phyloP scores from a whole-genome alignment of 2,113 vertebrate species.

The Panthera uncia region DNA sequence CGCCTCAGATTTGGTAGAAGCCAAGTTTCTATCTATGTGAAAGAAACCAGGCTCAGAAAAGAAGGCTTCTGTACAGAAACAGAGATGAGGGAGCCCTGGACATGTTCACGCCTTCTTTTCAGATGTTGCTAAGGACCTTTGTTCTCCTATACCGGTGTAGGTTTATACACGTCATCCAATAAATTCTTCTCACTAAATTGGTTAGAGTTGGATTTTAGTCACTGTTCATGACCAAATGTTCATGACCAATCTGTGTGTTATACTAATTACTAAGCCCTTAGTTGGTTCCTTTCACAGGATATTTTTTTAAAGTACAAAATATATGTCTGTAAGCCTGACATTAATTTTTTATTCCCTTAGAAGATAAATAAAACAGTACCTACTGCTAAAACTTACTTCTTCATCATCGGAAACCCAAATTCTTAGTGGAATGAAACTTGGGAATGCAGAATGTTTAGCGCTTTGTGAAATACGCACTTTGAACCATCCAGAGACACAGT shows the following conservation, averaged over 20 bases:
- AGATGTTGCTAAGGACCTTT: neutral
- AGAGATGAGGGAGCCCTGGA: neutral
- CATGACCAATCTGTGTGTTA: neutral
- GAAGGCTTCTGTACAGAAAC: neutral
- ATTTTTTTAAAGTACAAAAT: neutral
- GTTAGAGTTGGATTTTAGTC: neutral
- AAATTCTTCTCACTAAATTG: neutral
- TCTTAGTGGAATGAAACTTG: slow-evolving; percentile 5
- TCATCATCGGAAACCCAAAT: neutral
- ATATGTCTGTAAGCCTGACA: neutral
- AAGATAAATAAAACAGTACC: neutral
- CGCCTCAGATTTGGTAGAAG: neutral
- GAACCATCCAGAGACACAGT: neutral
- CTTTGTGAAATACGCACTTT: slow-evolving; percentile 28
- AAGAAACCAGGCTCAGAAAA: neutral
- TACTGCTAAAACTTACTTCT: neutral
- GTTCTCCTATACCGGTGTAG: neutral
- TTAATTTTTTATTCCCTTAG: neutral
- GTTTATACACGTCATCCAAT: neutral
- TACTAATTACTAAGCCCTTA: neutral
- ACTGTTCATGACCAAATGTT: neutral
- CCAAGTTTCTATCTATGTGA: neutral
- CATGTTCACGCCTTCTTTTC: neutral
- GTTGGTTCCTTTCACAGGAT: neutral
- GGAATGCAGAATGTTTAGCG: neutral